A percentile compares a stretch with the other conserved stretches of the same genome.
Conservation (phyloP, 2,113 vertebrate genomes). For the Oryzias curvinotus region DNA sequence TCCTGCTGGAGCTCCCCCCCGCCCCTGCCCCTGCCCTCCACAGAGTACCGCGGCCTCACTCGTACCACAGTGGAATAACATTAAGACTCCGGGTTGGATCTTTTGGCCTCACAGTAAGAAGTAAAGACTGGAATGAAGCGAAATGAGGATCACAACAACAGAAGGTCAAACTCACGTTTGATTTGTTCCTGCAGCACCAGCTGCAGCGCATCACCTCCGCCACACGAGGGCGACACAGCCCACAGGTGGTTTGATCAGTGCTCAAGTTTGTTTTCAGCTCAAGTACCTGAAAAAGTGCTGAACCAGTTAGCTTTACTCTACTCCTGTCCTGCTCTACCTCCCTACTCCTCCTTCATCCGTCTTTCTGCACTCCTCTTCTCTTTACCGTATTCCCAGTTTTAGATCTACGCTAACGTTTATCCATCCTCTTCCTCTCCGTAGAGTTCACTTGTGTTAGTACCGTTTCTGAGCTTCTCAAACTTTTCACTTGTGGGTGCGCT, state of each 20-base stretch:
- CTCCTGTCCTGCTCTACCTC: slow-evolving; percentile 60
- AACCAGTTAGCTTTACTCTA: slow-evolving; percentile 55
- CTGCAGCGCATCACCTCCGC: slow-evolving; percentile 20
- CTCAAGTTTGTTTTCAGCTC: not conserved
- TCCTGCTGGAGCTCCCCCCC: no score
- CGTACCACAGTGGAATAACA: no score
- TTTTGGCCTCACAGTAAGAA: slow-evolving; percentile 28
- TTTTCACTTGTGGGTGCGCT: not conserved
- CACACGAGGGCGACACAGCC: slow-evolving; percentile 32
- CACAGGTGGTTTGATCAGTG: slow-evolving; percentile 32
- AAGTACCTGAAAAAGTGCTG: slow-evolving; percentile 16
- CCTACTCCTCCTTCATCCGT: slow-evolving; percentile 49
- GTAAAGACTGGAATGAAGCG: slow-evolving; percentile 52
- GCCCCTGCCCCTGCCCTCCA: no score
- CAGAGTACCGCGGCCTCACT: no score
- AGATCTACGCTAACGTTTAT: slow-evolving; percentile 17
- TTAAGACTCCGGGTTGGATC: slow-evolving; percentile 11
- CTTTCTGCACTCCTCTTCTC: slow-evolving; percentile 20
- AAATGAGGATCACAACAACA: slow-evolving; percentile 41
- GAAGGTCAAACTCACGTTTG: not conserved
- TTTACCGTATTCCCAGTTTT: slow-evolving; percentile 35
- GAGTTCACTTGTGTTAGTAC: slow-evolving; percentile 54
- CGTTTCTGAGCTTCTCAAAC: slow-evolving; percentile 36
- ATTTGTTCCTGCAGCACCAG: slow-evolving; percentile 16
- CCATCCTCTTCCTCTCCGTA: slow-evolving; percentile 35